phyloP scores from a whole-genome alignment of 2,113 vertebrate genomes.

The Miniopterus natalensis region DNA sequence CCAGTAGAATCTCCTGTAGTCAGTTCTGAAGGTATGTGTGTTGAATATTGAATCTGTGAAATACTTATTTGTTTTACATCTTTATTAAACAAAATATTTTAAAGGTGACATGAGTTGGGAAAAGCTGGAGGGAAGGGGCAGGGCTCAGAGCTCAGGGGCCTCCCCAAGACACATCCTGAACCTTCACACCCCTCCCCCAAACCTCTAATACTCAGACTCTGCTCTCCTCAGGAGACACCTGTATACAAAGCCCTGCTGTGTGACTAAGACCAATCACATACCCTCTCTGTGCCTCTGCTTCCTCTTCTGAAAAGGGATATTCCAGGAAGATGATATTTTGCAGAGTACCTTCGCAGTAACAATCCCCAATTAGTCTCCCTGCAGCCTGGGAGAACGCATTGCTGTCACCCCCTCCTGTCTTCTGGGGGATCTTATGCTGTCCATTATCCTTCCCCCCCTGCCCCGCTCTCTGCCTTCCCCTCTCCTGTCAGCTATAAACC shows the following conservation, averaged over 20 bases:
- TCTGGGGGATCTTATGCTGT: neutral
- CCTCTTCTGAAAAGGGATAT: neutral
- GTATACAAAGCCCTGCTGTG: neutral
- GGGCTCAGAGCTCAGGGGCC: neutral
- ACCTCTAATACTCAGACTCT: neutral
- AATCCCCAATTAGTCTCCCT: neutral
- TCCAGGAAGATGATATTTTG: neutral
- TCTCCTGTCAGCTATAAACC: constrained; percentile 9
- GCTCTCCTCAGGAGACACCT: neutral
- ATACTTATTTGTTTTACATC: constrained; percentile 1
- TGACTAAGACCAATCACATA: neutral
- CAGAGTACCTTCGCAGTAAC: neutral
- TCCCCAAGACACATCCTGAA: neutral
- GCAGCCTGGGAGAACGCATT: fast-evolving
- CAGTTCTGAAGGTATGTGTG: neutral
- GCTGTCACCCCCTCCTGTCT: neutral
- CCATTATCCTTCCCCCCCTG: neutral
- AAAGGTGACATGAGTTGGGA: neutral
- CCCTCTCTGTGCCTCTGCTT: neutral
- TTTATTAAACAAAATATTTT: constrained; percentile 43
- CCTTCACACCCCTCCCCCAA: neutral
- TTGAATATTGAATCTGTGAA: constrained; percentile 26
- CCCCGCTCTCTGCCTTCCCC: neutral
- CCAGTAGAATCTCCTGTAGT: neutral
- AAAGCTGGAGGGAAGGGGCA: neutral